Base-by-base conservation (phyloP, 2,797 vertebrate species). In the Strix occidentalis region DNA sequence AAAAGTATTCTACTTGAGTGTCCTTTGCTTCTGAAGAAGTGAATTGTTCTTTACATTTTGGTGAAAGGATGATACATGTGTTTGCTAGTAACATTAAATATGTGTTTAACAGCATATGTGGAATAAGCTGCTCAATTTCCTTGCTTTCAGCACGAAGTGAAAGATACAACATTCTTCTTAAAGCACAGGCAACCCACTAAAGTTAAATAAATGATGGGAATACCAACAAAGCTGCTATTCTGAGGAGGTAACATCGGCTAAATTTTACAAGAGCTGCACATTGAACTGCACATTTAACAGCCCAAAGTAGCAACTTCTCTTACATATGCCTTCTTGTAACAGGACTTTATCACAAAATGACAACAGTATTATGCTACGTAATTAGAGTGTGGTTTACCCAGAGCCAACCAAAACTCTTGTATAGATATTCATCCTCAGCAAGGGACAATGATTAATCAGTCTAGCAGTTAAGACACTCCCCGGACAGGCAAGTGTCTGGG, bases 311-410 rank as follows among this genome's bases (percentile, higher is more conserved):
- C 56, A 81, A 9, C 78, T 75, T 31, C 26, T 79, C 51, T 37
- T n/a, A 48, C 25, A 61, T 31, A 26, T 21, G 63, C 46, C 58
- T 39, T 57, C 46, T 51, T 60, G 19, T 35, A 79, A 41, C 35
- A 45, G 58, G 26, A 39, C 33, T 84, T 87, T 8, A 77, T 33
- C 72, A 63, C 33, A 31, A 54, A 85, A 89, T 8, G 29, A 35
- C 66, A 64, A 18, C 4, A 16, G 39, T 61, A 72, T 46, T 78
- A 60, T 2, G 11, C 57, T 48, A 57, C 0, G 0, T 33, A 70
- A 64, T 31, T 16, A 54, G 18, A 28, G 4, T 2, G 16, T 23
- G 28, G 70, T 74, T 78, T 65, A 53, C 8, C 41, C 71, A 64
- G 23, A 84, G 54, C 51, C 31, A 69, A 16, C 18, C 68, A 45